These are phyloP conservation scores for Piprites chloris DNA, from an alignment of 2,113 vertebrate genomes.

Conservation along the genomic window DNA sequence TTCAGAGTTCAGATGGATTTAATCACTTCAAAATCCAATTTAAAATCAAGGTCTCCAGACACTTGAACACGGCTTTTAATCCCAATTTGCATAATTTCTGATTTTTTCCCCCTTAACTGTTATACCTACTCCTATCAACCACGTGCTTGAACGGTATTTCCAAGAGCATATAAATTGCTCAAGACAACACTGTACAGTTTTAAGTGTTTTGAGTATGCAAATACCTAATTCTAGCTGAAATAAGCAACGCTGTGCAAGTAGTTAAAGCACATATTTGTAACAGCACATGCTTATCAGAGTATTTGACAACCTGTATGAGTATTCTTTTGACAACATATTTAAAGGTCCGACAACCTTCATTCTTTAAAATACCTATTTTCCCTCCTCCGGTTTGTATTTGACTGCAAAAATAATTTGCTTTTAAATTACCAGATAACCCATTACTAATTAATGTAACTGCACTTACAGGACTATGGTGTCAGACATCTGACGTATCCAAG, in stretches of 20 bases:
- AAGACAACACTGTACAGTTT: background rate
- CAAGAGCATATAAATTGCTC: background rate
- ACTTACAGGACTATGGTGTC: background rate
- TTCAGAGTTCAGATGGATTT: background rate
- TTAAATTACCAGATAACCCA: background rate
- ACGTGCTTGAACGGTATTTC: background rate
- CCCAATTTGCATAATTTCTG: background rate
- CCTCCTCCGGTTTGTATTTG: background rate
- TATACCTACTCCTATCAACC: background rate
- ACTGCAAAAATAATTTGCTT: background rate
- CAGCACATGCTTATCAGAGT: no score
- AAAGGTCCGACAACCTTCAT: background rate
- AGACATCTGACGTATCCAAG: background rate
- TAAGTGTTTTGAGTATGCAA: background rate
- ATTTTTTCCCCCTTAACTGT: background rate
- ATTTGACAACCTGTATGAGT: background rate
- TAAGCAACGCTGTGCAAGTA: background rate
- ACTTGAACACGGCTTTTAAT: background rate
- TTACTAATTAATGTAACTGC: background rate
- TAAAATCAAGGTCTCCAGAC: background rate
- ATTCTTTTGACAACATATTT: background rate
- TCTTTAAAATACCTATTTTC: background rate
- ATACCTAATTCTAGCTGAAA: background rate
- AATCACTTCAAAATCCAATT: background rate
- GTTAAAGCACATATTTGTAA: background rate